Evolutionary conservation across 2,113 vertebrate species (phyloP).

Genomic region (Apistogramma diplotaenia): DNA sequence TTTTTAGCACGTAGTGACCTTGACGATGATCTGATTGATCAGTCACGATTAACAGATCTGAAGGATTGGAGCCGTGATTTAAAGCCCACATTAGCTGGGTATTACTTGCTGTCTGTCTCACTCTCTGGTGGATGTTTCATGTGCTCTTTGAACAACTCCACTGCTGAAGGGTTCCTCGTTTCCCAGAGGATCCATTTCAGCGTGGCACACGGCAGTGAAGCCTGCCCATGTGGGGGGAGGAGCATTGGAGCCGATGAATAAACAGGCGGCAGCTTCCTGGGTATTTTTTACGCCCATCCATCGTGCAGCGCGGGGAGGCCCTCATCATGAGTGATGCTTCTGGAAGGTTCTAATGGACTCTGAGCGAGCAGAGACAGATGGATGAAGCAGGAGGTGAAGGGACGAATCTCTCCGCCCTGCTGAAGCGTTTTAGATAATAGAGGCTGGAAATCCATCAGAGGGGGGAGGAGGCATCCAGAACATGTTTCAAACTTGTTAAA

Average conservation of each 20-base stretch:
- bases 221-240: no score
- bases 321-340: conserved; percentile 23
- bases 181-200: not conserved
- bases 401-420: conserved; percentile 6
- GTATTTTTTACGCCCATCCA: conserved; percentile 19
- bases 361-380: not conserved
- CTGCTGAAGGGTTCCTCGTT: not conserved
- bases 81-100: no score
- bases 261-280: conserved; percentile 5
- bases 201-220: no score
- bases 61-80: not conserved
- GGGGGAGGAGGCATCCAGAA: not conserved
- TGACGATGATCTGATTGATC: not conserved
- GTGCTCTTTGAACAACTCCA: not conserved
- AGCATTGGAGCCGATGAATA: conserved; percentile 2
- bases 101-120: not conserved
- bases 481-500: no score
- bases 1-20: not conserved
- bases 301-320: not conserved
- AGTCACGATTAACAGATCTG: not conserved
- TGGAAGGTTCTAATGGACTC: conserved; percentile 32
- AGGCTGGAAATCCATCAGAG: conserved; percentile 22
- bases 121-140: no score
- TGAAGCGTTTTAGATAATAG: conserved; percentile 28
- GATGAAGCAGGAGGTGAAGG: conserved; percentile 7